phyloP scores from a whole-genome alignment of 2,797 vertebrate species.

The Pseudochaenichthys georgianus region DNA sequence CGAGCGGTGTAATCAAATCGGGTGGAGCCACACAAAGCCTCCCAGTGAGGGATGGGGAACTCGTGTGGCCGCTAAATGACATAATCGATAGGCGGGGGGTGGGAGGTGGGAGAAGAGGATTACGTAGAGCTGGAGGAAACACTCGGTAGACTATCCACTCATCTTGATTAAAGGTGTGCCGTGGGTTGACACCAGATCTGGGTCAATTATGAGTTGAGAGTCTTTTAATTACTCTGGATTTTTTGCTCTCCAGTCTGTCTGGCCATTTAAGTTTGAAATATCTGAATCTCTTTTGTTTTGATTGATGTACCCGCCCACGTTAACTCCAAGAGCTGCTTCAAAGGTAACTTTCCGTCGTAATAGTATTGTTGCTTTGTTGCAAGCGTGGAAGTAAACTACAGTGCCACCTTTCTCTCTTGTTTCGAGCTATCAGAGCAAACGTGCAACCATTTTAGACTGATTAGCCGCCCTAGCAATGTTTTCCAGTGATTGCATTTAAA shows the following conservation, averaged over 20 bases:
- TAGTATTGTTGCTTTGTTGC: slow-evolving; percentile 10
- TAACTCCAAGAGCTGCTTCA: slow-evolving; percentile 10
- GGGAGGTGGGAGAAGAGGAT: slow-evolving; percentile 67
- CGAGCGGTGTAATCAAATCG: slow-evolving; percentile 67
- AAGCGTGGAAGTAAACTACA: slow-evolving; percentile 10
- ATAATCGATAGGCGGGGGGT: slow-evolving; percentile 73
- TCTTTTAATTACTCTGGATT: slow-evolving; percentile 64
- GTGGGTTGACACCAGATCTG: slow-evolving; percentile 55
- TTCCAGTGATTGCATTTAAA: slow-evolving; percentile 9
- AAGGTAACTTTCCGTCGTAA: slow-evolving; percentile 7
- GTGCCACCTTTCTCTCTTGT: slow-evolving; percentile 3
- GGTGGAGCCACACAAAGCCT: slow-evolving; percentile 48
- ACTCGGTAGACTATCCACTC: slow-evolving; percentile 63
- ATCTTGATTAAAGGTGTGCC: slow-evolving; percentile 74
- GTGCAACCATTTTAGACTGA: slow-evolving; percentile 39
- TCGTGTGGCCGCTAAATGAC: slow-evolving; percentile 69
- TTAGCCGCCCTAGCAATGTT: slow-evolving; percentile 32
- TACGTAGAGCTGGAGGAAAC: slow-evolving; percentile 71
- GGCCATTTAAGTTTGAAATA: slow-evolving; percentile 28
- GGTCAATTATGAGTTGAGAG: slow-evolving; percentile 67
- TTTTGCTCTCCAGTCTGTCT: slow-evolving; percentile 44
- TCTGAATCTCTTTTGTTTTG: slow-evolving; percentile 24
- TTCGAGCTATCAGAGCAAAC: slow-evolving; percentile 31
- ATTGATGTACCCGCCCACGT: slow-evolving; percentile 46
- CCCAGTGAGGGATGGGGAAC: slow-evolving; percentile 57